Base-by-base conservation (phyloP, 2,888 invertebrate species). In the Eristalis pertinax region DNA sequence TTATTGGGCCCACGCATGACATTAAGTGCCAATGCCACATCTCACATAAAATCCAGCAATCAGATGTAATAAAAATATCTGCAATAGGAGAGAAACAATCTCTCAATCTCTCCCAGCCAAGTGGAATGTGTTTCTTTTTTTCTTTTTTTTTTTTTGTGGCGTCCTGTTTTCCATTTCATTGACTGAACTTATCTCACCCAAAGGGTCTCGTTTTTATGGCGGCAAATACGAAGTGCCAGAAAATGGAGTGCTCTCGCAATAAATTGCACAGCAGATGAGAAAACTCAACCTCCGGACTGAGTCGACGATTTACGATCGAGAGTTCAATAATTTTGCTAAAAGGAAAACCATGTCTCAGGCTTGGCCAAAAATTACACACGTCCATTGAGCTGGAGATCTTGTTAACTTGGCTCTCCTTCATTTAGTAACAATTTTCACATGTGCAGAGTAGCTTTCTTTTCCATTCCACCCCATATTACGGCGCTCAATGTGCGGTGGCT, bases 261-360 rank as follows among this genome's bases (percentile, higher is more conserved):
- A 77, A 74, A 86, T 82, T 63, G 70, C 67, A 60, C 77, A 75
- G 72, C 83, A 77, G 78, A 86, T 74, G 74, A 74, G 74, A 60
- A 67, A 19, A 63, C 77, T 70, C 26, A 85, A 81, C 73, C 77
- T 58, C 58, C 65, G 74, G 43, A 50, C 69, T 73, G 38, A 76
- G 62, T 68, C 58, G 43, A 73, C 70, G 74, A 86, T 78, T 86
- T 86, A 86, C 83, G 78, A 83, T 75, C 67, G 56, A 67, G 65
- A 62, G 32, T 70, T 72, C 82, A 75, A 67, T 75, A 83, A 68
- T 79, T 32, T 78, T 68, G 70, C 70, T 86, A 83, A 86, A 86
- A 86, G 86, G 83, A 78, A 86, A 83, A 67, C 56, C 86, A 75
- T 86, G 86, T 86, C 62, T 67, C 41, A 72, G 56, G 38, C 64